Evolutionary conservation across 2,797 vertebrate species (phyloP).

Genomic region (Coreius guichenoti): DNA sequence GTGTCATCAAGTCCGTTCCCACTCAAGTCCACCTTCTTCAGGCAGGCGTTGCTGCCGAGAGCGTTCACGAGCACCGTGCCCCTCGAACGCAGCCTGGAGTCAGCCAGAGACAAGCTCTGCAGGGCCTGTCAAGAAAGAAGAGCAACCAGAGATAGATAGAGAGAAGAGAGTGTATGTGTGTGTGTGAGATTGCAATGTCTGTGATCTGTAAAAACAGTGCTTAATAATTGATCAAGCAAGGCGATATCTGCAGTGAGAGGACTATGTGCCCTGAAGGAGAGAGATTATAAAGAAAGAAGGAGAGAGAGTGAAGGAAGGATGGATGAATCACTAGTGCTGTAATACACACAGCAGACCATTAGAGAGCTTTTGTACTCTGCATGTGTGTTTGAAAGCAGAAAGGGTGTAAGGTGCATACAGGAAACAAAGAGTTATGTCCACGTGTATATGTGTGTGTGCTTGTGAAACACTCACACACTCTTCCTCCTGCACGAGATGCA

Average conservation of each 20-base stretch:
- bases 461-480: slow-evolving; percentile 87
- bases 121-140: slow-evolving; percentile 75
- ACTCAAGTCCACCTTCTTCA: slow-evolving; percentile 88
- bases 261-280: slow-evolving; percentile 17
- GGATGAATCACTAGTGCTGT: slow-evolving; percentile 36
- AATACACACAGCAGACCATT: slow-evolving; percentile 25
- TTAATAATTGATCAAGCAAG: slow-evolving; percentile 57
- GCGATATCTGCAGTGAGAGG: slow-evolving; percentile 47
- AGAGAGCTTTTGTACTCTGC: slow-evolving; percentile 14
- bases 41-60: slow-evolving; percentile 88
- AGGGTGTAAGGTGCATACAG: slow-evolving; percentile 10
- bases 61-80: slow-evolving; percentile 90
- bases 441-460: not conserved
- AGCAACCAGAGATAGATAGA: not conserved
- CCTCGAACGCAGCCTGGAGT: slow-evolving; percentile 87
- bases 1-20: slow-evolving; percentile 90
- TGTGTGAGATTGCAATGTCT: slow-evolving; percentile 43
- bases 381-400: slow-evolving; percentile 2
- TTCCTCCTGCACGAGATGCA: slow-evolving; percentile 91
- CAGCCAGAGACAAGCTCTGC: slow-evolving; percentile 87
- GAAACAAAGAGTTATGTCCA: not conserved
- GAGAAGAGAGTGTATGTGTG: slow-evolving; percentile 57
- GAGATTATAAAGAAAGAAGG: slow-evolving; percentile 16
- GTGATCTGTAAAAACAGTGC: slow-evolving; percentile 52
- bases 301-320: slow-evolving; percentile 25